These are phyloP conservation scores for Drosophila albomicans DNA, from an alignment of 1,140 invertebrate species.

Conservation along the genomic window DNA sequence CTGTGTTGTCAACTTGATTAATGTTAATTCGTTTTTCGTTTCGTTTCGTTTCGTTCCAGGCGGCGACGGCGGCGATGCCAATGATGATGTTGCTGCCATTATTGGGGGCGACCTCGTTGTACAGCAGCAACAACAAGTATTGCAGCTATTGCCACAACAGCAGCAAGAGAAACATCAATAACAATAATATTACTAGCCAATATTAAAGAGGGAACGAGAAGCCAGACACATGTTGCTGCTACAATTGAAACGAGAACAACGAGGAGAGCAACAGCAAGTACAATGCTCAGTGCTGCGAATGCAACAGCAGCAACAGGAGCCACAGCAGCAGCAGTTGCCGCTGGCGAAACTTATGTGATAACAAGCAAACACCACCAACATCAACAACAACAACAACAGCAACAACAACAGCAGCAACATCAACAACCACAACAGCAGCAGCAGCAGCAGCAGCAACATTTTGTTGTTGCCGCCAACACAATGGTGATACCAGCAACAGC, in stretches of 20 bases:
- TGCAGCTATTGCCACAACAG: slow-evolving; percentile 1
- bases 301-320: slow-evolving; percentile 63
- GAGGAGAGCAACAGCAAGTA: slow-evolving; percentile 50
- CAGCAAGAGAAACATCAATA: slow-evolving; percentile 20
- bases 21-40: slow-evolving; percentile 36
- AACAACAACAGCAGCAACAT: slow-evolving; percentile 41
- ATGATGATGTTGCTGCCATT: slow-evolving; percentile 62
- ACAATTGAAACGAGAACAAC: slow-evolving; percentile 36
- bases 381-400: slow-evolving; percentile 50
- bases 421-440: slow-evolving; percentile 47
- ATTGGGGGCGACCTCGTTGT: slow-evolving; percentile 24
- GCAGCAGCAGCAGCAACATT: slow-evolving; percentile 59
- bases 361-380: slow-evolving; percentile 65
- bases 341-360: slow-evolving; percentile 80
- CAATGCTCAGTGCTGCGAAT: slow-evolving; percentile 76
- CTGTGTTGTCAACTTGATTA: slow-evolving; percentile 69
- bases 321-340: slow-evolving; percentile 58
- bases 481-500: slow-evolving; percentile 82
- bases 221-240: slow-evolving; percentile 79
- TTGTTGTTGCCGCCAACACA: slow-evolving; percentile 76
- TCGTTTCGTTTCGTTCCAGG: slow-evolving; percentile 20
- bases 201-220: slow-evolving; percentile 21
- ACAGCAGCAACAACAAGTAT: slow-evolving; percentile 17
- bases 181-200: slow-evolving; percentile 41
- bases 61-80: slow-evolving; percentile 59